Conservation (phyloP, 2,888 invertebrate genomes). For the Tubulanus polymorphus region DNA sequence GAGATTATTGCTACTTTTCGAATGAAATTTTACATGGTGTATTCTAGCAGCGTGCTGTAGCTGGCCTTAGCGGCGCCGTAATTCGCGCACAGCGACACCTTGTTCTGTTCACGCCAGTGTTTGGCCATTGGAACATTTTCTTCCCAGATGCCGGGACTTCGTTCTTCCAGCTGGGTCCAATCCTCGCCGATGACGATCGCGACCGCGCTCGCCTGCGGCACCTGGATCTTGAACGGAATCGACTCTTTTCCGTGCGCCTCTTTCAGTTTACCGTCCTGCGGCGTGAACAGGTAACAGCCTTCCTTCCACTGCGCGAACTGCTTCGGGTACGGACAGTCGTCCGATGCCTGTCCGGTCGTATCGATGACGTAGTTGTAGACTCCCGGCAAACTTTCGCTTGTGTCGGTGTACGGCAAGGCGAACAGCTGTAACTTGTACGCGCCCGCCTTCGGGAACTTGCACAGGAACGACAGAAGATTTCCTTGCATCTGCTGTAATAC, state of each 20-base stretch:
- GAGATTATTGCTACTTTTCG: too few species aligned
- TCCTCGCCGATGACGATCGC: constrained; percentile 50
- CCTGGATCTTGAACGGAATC: constrained; percentile 34
- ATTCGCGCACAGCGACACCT: constrained; percentile 50
- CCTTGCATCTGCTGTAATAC: constrained; percentile 46
- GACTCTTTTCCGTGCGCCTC: constrained; percentile 25
- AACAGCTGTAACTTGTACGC: constrained; percentile 53
- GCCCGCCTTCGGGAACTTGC: constrained; percentile 42
- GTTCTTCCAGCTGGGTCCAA: constrained; percentile 48
- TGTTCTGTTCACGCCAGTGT: constrained; percentile 34
- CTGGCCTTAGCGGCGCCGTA: constrained; percentile 47
- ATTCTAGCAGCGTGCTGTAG: constrained; percentile 51
- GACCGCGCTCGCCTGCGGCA: constrained; percentile 48
- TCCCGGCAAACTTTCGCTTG: constrained; percentile 49
- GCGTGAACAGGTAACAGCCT: constrained; percentile 50
- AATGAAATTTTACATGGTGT: constrained; percentile 25
- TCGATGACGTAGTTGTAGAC: constrained; percentile 54
- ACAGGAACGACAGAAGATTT: constrained; percentile 34
- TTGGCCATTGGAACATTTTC: constrained; percentile 38
- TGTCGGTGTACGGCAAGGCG: constrained; percentile 43
- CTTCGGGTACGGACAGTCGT: constrained; percentile 45
- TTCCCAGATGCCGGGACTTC: constrained; percentile 38
- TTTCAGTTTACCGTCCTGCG: constrained; percentile 33
- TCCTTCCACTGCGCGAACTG: constrained; percentile 55
- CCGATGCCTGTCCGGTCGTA: constrained; percentile 25